Evolutionary conservation across 1,140 invertebrate species (phyloP), one percentile per base, ranked within the genome.

Genomic region (Phymorhynchus buccinoides): DNA sequence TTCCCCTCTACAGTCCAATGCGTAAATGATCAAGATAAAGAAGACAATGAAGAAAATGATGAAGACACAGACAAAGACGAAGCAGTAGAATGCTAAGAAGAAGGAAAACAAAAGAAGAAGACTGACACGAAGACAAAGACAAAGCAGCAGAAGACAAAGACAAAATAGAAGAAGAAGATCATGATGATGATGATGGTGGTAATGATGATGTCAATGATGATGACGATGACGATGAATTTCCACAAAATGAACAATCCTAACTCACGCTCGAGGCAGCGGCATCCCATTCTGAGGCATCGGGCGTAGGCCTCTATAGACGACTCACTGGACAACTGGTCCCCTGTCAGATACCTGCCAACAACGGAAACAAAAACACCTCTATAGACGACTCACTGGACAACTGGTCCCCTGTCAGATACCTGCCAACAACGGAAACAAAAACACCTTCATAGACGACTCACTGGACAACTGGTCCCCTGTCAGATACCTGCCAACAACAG

Each of bases 391-490:
- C 98, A 92, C 97, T 98, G 52, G 96, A 97, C 91, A 99, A 96
- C 94, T 99, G 98, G 94, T 99, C 98, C 12, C 98, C 98, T 68
- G 97, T 99, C 62, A 99, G 94, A 94, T 99, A 99, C 86, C 97
- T 97, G 90, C 42, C 56, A 12, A 62, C 56, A 62, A 22, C 18
- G 12, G 22, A 62, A 62, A 62, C n/a, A n/a, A n/a, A n/a, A n/a
- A n/a, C n/a, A n/a, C 98, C 94, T 99, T 98, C 77, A 96, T 95
- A 32, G 98, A 99, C 4, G 98, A 99, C 91, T 99, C 98, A 92
- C 97, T 98, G 52, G 96, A 97, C 91, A 99, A 96, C 94, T 99
- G 98, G 94, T 99, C 98, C 12, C 98, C 98, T 68, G 97, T 99
- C 62, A 99, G 94, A 94, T 99, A 99, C 86, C 97, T 97, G 90